phyloP scores from a whole-genome alignment of 2,113 vertebrate species.

The Polypterus senegalus region DNA sequence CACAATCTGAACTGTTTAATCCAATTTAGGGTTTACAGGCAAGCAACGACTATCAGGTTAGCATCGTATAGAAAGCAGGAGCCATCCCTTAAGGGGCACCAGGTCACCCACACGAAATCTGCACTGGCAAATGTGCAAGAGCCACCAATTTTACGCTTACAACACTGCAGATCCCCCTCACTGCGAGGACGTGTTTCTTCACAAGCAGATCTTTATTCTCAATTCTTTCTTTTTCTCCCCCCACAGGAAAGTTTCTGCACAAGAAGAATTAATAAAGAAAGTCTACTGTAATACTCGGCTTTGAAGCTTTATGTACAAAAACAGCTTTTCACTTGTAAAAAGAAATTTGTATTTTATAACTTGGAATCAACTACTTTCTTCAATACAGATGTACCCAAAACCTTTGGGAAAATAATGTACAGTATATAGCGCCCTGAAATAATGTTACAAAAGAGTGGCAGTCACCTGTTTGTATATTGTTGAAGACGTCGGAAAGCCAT shows the following conservation, averaged over 20 bases:
- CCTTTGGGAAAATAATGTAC: constrained; percentile 40
- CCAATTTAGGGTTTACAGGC: not conserved
- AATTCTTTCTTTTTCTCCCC: constrained; percentile 10
- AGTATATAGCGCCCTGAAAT: constrained; percentile 38
- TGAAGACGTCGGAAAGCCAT: constrained; percentile 46
- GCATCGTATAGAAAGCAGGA: too few relatives aligned
- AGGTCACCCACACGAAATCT: too few relatives aligned
- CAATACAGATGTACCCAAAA: constrained; percentile 5
- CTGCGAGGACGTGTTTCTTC: not conserved
- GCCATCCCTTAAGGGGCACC: too few relatives aligned
- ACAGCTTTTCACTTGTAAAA: constrained; percentile 18
- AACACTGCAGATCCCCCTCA: not conserved
- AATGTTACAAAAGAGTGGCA: constrained; percentile 34
- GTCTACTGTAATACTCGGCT: constrained; percentile 20
- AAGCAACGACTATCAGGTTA: not conserved
- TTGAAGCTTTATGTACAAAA: constrained; percentile 8
- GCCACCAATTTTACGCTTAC: not conserved
- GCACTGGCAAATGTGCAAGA: too few relatives aligned
- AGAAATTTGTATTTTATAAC: constrained; percentile 14
- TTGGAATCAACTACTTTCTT: constrained; percentile 9
- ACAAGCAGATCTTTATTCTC: not conserved
- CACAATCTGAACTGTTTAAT: not conserved
- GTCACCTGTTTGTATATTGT: constrained; percentile 71
- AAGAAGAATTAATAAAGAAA: constrained; percentile 76
- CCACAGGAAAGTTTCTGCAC: constrained; percentile 95